Percentiles rank a stretch among this genome's conserved stretches.
Evolutionary conservation across 2,888 invertebrate species (phyloP).

Genomic region (Tetranychus truncatus): DNA sequence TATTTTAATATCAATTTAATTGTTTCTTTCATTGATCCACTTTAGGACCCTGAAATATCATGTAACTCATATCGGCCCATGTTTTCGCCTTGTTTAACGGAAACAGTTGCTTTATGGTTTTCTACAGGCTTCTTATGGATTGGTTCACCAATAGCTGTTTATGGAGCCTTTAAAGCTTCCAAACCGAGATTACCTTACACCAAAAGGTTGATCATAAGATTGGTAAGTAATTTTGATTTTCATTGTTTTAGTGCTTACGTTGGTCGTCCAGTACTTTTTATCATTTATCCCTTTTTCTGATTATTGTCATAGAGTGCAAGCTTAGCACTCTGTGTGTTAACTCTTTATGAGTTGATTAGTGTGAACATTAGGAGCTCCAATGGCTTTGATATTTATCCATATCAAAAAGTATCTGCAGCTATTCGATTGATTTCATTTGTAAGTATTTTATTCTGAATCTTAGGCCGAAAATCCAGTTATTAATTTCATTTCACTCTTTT

Average conservation of each 20-base stretch:
- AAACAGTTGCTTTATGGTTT: not conserved
- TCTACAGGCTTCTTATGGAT: not conserved
- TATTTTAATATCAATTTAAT: no score
- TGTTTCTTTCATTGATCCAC: no score
- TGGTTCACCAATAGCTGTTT: not conserved
- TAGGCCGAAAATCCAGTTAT: no score
- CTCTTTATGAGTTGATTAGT: not conserved
- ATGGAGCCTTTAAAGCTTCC: not conserved
- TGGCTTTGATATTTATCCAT: not conserved
- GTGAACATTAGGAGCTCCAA: not conserved
- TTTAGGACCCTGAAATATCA: not conserved
- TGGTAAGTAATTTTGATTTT: not conserved
- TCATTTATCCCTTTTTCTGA: not conserved
- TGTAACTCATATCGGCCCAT: not conserved
- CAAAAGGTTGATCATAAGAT: not conserved
- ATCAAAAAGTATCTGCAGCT: not conserved
- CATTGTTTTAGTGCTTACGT: not conserved
- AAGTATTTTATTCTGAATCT: no score
- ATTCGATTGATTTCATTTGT: not conserved
- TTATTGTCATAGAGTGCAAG: no score
- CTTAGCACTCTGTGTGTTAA: no score
- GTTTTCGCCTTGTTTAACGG: not conserved
- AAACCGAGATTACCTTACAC: not conserved
- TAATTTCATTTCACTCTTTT: not conserved
- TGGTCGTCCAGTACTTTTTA: not conserved